Base-by-base conservation (phyloP, 1,140 invertebrate species). In the Drosophila pruinosa region DNA sequence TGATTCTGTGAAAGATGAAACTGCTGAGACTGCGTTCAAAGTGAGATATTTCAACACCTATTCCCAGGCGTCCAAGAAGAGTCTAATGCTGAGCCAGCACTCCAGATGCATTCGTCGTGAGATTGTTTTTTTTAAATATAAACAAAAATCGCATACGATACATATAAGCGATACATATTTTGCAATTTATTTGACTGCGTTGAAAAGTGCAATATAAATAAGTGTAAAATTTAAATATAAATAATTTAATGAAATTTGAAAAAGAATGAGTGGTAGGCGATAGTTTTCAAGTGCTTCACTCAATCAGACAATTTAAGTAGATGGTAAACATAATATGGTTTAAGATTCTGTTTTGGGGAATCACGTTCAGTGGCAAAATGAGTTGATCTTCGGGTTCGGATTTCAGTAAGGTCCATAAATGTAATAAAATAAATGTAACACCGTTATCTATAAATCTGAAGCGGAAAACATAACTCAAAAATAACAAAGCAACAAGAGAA, bases 381-480 rank as follows among this genome's bases (percentile, higher is more conserved):
- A 1, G 12, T 50, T 65, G 68, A 48, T 64, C 26, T 21, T 64
- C 34, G 56, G 7, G 12, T 38, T 39, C 73, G 73, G 67, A 75
- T 78, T 80, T 85, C n/a, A n/a, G n/a, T n/a, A 74, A 52, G 73
- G 73, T 22, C 75, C 81, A 73, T 88, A 86, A 86, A 81, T 88
- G 82, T 86, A 86, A 86, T 58, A 70, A n/a, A n/a, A n/a, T n/a
- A n/a, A n/a, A n/a, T 88, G 82, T 86, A 86, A 86, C 62, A 70
- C 82, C 77, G 88, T 75, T 85, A 85, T 85, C 81, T 80, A 57
- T 72, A 74, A 86, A 85, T 85, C 81, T 80, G 81, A 69, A 86
- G 81, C 81, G 81, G 81, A 85, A 86, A 85, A 86, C 81, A 85
- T 85, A 85, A 85, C 81, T 85, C 82, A 86, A 86, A 86, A 86